Conservation (phyloP, 2,113 vertebrate genomes). For the Erinaceus europaeus region DNA sequence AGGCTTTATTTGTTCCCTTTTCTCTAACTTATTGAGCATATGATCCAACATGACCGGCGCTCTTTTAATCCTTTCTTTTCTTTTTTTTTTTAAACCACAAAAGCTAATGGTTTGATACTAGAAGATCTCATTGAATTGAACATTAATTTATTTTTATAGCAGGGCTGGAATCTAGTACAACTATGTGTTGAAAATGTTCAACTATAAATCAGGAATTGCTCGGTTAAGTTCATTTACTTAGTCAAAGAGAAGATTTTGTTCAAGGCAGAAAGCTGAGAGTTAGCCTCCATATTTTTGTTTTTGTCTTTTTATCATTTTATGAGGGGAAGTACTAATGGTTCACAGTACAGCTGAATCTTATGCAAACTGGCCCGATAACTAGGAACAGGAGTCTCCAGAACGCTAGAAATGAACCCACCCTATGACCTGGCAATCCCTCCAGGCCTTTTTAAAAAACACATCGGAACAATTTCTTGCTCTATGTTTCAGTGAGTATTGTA, state of each 20-base stretch:
- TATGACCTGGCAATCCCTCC: no score
- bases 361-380: no score
- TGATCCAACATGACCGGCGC: no score
- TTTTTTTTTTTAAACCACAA: no score
- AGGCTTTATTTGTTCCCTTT: background rate
- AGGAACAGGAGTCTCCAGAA: no score
- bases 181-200: background rate
- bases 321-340: no score
- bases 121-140: background rate
- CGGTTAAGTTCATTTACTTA: background rate
- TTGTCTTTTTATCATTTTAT: no score
- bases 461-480: background rate
- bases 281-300: no score
- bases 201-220: background rate
- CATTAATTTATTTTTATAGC: background rate
- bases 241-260: background rate
- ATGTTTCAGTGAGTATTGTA: background rate
- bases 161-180: background rate
- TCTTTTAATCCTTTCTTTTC: no score
- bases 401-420: no score
- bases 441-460: background rate
- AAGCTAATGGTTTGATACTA: background rate
- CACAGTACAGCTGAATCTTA: no score
- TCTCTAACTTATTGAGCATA: no score
- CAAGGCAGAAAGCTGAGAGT: background rate